These are phyloP conservation scores for Varanus salvator DNA, from an alignment of 2,113 vertebrate genomes.

Conservation along the genomic window DNA sequence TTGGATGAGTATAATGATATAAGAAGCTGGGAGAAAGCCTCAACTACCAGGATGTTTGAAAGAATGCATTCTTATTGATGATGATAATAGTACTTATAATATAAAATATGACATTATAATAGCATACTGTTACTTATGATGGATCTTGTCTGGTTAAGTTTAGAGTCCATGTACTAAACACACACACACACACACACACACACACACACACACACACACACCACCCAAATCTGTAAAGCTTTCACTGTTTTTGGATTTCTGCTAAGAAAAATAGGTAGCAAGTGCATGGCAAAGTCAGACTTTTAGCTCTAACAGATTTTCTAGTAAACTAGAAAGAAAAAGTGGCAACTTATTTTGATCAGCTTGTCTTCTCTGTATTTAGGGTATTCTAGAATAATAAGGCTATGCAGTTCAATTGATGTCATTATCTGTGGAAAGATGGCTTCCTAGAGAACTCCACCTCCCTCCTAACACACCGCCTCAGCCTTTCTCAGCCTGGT, in stretches of 20 bases:
- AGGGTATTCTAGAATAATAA: neutral
- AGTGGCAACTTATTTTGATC: neutral
- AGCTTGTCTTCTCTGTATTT: neutral
- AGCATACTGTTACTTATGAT: neutral
- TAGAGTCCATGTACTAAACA: neutral
- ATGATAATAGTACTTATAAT: conserved; percentile 8
- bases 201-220: neutral
- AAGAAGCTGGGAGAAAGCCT: neutral
- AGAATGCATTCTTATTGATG: neutral
- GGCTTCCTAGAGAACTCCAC: neutral
- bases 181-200: neutral
- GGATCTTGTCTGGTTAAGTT: neutral
- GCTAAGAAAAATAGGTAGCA: neutral
- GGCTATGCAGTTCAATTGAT: neutral
- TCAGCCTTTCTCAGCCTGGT: neutral
- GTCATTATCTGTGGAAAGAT: neutral
- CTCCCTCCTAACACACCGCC: neutral
- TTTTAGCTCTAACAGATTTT: neutral
- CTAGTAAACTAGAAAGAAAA: neutral
- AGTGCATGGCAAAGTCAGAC: neutral
- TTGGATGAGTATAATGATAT: neutral
- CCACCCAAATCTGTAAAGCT: neutral
- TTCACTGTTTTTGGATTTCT: neutral
- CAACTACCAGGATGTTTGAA: conserved; percentile 3
- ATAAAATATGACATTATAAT: neutral